Conservation (phyloP, 2,113 vertebrate species). For the Petromus typicus region DNA sequence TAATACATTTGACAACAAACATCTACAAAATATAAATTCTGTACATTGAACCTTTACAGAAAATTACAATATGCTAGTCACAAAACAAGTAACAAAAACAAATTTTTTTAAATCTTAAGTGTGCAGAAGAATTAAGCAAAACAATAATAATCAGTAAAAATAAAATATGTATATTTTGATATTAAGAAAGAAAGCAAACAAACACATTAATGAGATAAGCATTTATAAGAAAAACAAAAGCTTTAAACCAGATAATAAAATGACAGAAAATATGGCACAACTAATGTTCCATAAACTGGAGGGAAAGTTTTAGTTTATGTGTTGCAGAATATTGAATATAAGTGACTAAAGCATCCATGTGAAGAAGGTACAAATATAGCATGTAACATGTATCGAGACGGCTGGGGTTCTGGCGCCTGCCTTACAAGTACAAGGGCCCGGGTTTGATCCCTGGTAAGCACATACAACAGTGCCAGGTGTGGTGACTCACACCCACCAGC, state of each 20-base stretch:
- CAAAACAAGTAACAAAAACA: background rate
- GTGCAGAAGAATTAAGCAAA: background rate
- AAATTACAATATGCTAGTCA: background rate
- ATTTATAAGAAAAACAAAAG: background rate
- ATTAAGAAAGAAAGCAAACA: background rate
- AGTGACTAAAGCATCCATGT: too few species aligned
- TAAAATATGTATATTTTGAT: background rate
- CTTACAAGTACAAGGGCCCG: too few species aligned
- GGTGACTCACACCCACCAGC: too few species aligned
- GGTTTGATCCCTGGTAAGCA: too few species aligned
- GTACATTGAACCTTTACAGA: background rate
- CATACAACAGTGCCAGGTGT: too few species aligned
- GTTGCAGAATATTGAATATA: background rate
- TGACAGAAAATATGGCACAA: too few species aligned
- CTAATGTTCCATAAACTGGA: background rate
- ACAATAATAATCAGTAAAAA: background rate
- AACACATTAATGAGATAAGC: background rate
- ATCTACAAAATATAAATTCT: background rate
- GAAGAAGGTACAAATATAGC: too few species aligned
- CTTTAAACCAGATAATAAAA: background rate
- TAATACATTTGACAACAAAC: background rate
- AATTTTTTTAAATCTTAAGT: background rate
- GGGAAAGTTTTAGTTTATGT: background rate
- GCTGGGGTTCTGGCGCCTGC: too few species aligned
- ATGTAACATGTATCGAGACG: too few species aligned